phyloP scores from a whole-genome alignment of 2,113 vertebrate genomes.

The Marmota flaviventris region DNA sequence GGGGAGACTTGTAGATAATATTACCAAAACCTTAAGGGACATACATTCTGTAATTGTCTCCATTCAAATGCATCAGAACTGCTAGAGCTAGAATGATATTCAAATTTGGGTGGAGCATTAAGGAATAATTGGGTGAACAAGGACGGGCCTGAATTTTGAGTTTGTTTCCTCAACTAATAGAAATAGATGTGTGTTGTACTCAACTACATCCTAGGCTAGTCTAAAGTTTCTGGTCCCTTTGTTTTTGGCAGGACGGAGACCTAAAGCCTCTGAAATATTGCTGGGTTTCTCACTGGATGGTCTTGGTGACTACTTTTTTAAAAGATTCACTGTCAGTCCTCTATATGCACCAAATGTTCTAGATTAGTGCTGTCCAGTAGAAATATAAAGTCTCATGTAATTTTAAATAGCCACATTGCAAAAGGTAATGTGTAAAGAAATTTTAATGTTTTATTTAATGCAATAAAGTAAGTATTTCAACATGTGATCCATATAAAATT shows the following conservation, averaged over 20 bases:
- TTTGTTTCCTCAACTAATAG: slow-evolving; percentile 37
- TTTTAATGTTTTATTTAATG: slow-evolving; percentile 34
- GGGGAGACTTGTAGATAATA: neutral
- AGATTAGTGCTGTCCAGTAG: slow-evolving; percentile 24
- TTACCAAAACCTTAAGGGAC: neutral
- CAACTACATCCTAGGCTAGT: neutral
- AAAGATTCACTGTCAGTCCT: neutral
- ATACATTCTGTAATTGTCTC: neutral
- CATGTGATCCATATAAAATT: neutral
- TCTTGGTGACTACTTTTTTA: slow-evolving; percentile 36
- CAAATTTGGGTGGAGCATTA: neutral
- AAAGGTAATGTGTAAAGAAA: slow-evolving; percentile 22
- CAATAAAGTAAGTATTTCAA: slow-evolving; percentile 55
- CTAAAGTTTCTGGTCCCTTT: neutral
- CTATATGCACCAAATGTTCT: slow-evolving; percentile 2
- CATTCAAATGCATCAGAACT: neutral
- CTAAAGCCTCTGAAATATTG: slow-evolving; percentile 12
- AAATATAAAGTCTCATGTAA: slow-evolving; percentile 1
- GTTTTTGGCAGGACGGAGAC: neutral
- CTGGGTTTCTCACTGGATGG: neutral
- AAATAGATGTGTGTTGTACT: neutral
- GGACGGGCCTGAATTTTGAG: slow-evolving; percentile 16
- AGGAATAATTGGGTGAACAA: neutral
- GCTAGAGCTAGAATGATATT: neutral
- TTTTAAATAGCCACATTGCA: slow-evolving; percentile 33